Evolutionary conservation across 2,888 invertebrate species (phyloP), one percentile per base, ranked within the genome.

Genomic region (Luffia ferchaultella): DNA sequence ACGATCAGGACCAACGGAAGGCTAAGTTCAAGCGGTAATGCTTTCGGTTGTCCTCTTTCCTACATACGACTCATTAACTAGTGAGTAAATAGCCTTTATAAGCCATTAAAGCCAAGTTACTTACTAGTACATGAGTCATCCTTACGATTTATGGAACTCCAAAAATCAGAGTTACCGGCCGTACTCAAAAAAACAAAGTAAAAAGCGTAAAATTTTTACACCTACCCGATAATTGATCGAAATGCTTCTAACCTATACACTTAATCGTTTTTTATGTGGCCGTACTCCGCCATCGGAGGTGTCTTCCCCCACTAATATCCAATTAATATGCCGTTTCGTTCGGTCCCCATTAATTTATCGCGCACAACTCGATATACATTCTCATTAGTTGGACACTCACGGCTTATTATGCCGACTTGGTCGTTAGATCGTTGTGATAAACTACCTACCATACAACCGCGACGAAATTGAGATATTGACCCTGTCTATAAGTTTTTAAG

Each of bases 291-390:
- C 60, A 19, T 58, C 53, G 53, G 58, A 70, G 71, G 74, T 77
- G 77, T 76, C 68, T 73, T 73, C 65, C 68, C 63, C 63, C 67
- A 72, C 71, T 78, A 79, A 80, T 82, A 69, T 72, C 75, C 74
- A 78, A 79, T 79, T 80, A 82, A 80, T 80, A 79, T 77, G 70
- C 78, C 72, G 72, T 74, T 76, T 68, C 62, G 70, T 75, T 70
- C 30, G 68, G 70, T 67, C 65, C 69, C 68, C 66, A 70, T 57
- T 70, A 76, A 79, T 80, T 79, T 80, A 79, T 79, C 65, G 70
- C 65, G 64, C 70, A 72, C 69, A 67, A 66, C 61, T 60, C 58
- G 62, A 68, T 66, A 76, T 80, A 79, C 76, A 78, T 82, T 77
- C 78, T 80, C 78, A 82, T 79, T 82, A 79, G 73, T 68, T 71